Evolutionary conservation across 2,113 vertebrate species (phyloP).

Genomic region (Menidia beryllina): DNA sequence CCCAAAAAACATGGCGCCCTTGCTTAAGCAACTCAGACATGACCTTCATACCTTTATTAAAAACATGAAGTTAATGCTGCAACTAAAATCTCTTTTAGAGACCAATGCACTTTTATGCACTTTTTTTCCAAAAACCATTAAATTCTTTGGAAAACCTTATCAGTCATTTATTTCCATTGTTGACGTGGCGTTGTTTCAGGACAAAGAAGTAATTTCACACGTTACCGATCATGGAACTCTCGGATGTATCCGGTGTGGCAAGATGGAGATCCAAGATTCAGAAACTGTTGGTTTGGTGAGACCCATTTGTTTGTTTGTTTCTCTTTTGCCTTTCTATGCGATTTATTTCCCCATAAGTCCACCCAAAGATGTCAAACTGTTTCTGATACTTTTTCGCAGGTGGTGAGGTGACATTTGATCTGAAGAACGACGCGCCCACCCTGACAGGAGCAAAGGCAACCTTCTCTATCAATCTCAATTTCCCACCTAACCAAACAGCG

Average conservation of each 20-base stretch:
- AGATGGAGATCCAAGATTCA: constrained; percentile 76
- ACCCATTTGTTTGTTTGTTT: neutral
- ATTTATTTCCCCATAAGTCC: neutral
- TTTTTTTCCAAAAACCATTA: neutral
- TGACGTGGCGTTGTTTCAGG: constrained; percentile 62
- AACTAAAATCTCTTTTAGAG: neutral
- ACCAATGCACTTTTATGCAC: neutral
- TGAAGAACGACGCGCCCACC: constrained; percentile 90
- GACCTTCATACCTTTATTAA: neutral
- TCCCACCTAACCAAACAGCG: constrained; percentile 87
- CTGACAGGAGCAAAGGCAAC: constrained; percentile 87
- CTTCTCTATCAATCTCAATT: constrained; percentile 87
- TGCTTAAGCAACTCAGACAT: neutral
- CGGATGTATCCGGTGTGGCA: constrained; percentile 88
- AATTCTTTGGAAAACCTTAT: too few relatives aligned
- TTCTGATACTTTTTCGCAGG: constrained; percentile 73
- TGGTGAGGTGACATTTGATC: constrained; percentile 86
- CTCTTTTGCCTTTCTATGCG: too few relatives aligned
- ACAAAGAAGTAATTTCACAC: constrained; percentile 67
- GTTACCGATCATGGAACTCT: constrained; percentile 85
- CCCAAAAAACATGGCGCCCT: constrained; percentile 7
- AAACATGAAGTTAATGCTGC: neutral
- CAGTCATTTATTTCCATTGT: too few relatives aligned
- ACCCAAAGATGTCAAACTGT: neutral
- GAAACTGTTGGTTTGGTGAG: constrained; percentile 89